Evolutionary conservation across 2,888 invertebrate genomes (phyloP), one percentile per base, ranked within the genome.

Genomic region (Zaprionus lineosus): DNA sequence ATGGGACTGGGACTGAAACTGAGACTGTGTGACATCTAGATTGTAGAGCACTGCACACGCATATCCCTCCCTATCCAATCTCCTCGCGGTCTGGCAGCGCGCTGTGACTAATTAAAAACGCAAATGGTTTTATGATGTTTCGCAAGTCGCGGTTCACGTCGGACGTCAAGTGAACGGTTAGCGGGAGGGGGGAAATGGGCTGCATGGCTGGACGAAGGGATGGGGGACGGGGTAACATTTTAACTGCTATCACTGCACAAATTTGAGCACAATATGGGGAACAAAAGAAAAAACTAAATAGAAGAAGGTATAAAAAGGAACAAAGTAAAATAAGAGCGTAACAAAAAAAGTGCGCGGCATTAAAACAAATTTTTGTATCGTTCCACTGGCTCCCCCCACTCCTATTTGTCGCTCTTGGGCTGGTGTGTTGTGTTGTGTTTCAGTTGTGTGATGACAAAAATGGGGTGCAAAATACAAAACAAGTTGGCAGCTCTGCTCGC

Each of bases 91-190:
- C 57, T 37, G 58, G 57, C 64, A 50, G 64, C 68, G 79, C 79
- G 74, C 65, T 72, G 83, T 76, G 83, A 73, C 82, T 82, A 82
- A 82, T 82, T 82, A 84, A 84, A 82, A 82, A 84, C 82, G 83
- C 85, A 82, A 82, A 82, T 84, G 83, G 85, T 84, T 84, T 84
- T 83, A 83, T 83, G 83, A 84, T 82, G 82, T 82, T 74, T 85
- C 84, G 83, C 79, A 84, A 82, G 83, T 71, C 84, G 82, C 56
- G 82, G 85, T 71, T 57, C 71, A 63, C 58, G 57, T 40, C 15
- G 19, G 52, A 34, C 33, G 5, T n/a, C 7, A 9, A 2, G n/a
- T 8, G 48, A 3, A n/a, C 8, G 6, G 1, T n/a, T 1, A 15
- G 9, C 0, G 34, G 4, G 28, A 18, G 9, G 7, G 0, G 19